Conservation (phyloP, 2,113 vertebrate genomes). For the Trichomycterus rosablanca region DNA sequence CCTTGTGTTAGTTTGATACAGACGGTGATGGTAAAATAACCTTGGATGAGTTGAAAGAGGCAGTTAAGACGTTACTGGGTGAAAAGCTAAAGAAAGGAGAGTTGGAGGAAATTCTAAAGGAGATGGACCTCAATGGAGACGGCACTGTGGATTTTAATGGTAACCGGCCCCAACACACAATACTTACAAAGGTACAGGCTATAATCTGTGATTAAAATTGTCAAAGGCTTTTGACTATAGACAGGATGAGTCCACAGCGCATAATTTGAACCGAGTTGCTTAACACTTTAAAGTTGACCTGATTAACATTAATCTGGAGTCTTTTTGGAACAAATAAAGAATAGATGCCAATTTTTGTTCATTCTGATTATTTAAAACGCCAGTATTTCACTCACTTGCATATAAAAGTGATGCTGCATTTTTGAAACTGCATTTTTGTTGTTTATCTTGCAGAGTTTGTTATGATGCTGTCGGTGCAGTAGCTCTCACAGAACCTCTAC, state of each 20-base stretch:
- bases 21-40: constrained; percentile 79
- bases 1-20: constrained; percentile 68
- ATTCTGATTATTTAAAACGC: too few species aligned
- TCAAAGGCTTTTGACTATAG: too few species aligned
- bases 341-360: too few species aligned
- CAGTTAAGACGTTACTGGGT: constrained; percentile 75
- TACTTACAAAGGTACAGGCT: too few species aligned
- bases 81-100: constrained; percentile 89
- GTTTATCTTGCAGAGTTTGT: constrained; percentile 63
- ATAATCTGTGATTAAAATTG: too few species aligned
- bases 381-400: too few species aligned
- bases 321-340: too few species aligned
- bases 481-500: constrained; percentile 12
- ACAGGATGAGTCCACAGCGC: too few species aligned
- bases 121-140: constrained; percentile 88
- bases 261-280: too few species aligned
- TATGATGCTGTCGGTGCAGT: constrained; percentile 72
- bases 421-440: neutral
- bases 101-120: constrained; percentile 89
- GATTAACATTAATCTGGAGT: too few species aligned
- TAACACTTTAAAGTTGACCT: neutral
- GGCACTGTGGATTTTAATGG: constrained; percentile 93
- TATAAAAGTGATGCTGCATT: too few species aligned
- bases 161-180: constrained; percentile 47
- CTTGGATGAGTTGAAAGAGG: constrained; percentile 73